Evolutionary conservation across 2,113 vertebrate genomes (phyloP).

Genomic region (Pithys albifrons): DNA sequence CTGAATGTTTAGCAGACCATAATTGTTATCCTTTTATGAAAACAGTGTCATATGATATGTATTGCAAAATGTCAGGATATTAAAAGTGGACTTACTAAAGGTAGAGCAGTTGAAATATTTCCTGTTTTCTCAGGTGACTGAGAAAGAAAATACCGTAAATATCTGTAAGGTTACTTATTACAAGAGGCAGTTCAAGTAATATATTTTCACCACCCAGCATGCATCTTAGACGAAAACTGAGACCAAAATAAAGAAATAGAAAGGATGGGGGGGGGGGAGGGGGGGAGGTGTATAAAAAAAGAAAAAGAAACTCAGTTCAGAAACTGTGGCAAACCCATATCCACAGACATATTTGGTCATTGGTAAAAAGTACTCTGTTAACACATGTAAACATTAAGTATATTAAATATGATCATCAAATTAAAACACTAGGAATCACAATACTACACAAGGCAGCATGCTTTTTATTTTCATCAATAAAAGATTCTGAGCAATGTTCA

Average conservation of each 20-base stretch:
- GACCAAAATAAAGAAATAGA: background rate
- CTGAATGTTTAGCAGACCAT: background rate
- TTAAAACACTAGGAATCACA: background rate
- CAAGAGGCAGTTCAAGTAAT: background rate
- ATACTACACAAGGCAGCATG: background rate
- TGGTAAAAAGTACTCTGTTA: background rate
- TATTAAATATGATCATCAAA: background rate
- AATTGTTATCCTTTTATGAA: background rate
- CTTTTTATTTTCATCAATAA: background rate
- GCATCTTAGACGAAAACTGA: background rate
- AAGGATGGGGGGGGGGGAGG: fast-evolving
- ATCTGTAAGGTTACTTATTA: background rate
- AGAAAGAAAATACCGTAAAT: background rate
- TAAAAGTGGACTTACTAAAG: background rate
- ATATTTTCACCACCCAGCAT: background rate
- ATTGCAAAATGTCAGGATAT: background rate
- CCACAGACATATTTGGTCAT: too few species aligned
- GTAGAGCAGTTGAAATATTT: background rate
- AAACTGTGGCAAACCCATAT: background rate
- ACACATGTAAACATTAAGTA: background rate
- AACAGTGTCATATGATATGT: background rate
- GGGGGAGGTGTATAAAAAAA: too few species aligned
- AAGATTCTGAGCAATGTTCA: background rate
- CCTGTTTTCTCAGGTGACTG: background rate
- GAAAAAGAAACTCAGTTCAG: background rate